These are phyloP conservation scores for Cirrhinus molitorella DNA, from an alignment of 2,797 vertebrate genomes.

Conservation along the genomic window DNA sequence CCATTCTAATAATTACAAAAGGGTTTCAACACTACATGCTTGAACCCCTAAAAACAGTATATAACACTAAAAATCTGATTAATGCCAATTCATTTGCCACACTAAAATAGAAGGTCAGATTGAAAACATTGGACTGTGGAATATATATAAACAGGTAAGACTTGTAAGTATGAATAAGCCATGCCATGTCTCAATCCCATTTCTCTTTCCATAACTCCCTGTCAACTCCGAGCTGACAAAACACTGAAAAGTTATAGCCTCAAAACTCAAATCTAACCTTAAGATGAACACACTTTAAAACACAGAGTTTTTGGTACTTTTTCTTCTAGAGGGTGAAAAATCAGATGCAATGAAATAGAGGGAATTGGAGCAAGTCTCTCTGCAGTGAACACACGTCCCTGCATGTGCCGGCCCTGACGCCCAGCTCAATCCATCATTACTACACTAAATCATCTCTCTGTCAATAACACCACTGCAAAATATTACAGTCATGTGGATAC, in stretches of 20 bases:
- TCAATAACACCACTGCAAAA: conserved; percentile 81
- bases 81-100: too few relatives aligned
- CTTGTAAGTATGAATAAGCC: background rate
- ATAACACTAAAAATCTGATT: too few relatives aligned
- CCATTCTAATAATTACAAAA: too few relatives aligned
- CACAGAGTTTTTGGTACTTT: conserved; percentile 16
- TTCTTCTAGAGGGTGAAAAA: conserved; percentile 33
- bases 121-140: too few relatives aligned
- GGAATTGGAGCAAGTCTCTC: conserved; percentile 33
- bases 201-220: background rate
- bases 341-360: conserved; percentile 29
- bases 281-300: background rate
- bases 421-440: conserved; percentile 77
- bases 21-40: too few relatives aligned
- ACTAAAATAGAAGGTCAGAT: too few relatives aligned
- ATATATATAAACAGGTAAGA: background rate
- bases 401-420: conserved; percentile 67
- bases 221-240: background rate
- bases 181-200: background rate
- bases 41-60: too few relatives aligned
- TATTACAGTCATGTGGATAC: conserved; percentile 82
- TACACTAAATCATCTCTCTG: conserved; percentile 79
- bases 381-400: conserved; percentile 52
- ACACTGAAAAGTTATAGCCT: conserved; percentile 1
- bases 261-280: background rate